A percentile compares a stretch with the other conserved stretches of the same genome.
phyloP scores from a whole-genome alignment of 2,113 vertebrate species.

The Thinocorus orbignyianus region DNA sequence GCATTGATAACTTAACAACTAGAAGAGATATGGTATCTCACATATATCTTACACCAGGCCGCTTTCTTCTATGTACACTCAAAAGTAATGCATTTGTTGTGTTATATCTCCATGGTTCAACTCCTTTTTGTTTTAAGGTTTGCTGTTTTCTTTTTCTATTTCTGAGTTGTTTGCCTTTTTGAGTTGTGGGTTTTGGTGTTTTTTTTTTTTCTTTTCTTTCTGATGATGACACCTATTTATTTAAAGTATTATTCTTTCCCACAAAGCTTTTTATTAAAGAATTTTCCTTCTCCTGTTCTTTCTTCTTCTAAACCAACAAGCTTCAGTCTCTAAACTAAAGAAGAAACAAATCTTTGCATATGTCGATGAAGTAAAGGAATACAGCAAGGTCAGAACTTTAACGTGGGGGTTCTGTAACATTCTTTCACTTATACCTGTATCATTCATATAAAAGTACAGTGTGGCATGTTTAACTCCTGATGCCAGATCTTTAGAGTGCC shows the following conservation, averaged over 20 bases:
- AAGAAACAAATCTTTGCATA: not conserved
- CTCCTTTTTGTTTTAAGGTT: not conserved
- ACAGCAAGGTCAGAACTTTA: not conserved
- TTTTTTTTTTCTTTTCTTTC: no score
- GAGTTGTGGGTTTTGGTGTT: not conserved
- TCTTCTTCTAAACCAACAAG: not conserved
- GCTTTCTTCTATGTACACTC: not conserved
- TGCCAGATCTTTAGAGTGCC: not conserved
- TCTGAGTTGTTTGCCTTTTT: no score
- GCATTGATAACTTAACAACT: fast-evolving
- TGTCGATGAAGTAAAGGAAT: not conserved
- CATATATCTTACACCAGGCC: not conserved
- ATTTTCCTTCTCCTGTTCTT: not conserved
- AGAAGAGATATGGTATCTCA: not conserved
- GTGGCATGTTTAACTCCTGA: not conserved
- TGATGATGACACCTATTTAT: not conserved
- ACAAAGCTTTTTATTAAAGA: fast-evolving
- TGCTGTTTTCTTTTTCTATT: not conserved
- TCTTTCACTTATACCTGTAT: not conserved
- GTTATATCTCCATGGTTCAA: not conserved
- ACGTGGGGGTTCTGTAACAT: not conserved
- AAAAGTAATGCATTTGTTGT: not conserved
- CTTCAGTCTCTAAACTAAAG: not conserved
- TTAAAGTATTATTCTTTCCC: not conserved
- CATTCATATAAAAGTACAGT: not conserved